phyloP scores from a whole-genome alignment of 2,113 vertebrate species.

The Jaculus jaculus region DNA sequence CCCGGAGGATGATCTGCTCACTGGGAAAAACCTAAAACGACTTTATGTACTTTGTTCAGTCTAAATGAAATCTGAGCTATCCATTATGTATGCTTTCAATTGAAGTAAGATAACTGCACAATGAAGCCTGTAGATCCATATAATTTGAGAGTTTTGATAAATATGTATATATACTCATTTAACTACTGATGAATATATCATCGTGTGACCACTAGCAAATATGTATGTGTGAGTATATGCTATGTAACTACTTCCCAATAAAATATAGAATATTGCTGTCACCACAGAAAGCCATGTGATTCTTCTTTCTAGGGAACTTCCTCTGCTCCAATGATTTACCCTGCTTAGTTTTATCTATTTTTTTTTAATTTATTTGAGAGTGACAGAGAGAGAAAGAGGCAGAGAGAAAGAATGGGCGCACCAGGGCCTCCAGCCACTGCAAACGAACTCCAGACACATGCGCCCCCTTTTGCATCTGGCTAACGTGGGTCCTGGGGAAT shows the following conservation, averaged over 20 bases:
- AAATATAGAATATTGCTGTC: neutral
- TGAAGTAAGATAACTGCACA: neutral
- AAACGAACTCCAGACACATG: no score
- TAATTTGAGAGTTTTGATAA: neutral
- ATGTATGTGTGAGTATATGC: no score
- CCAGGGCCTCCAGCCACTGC: no score
- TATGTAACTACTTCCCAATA: neutral
- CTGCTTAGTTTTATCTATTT: neutral
- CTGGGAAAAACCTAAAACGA: neutral
- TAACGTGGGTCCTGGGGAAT: no score
- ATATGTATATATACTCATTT: neutral
- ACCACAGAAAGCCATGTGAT: neutral
- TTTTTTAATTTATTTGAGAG: no score
- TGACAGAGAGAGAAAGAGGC: no score
- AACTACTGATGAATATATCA: neutral
- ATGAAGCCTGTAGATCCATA: neutral
- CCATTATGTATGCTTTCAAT: neutral
- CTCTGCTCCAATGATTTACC: neutral
- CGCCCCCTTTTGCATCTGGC: no score
- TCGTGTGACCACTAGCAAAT: neutral
- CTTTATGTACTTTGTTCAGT: constrained; percentile 2
- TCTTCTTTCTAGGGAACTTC: neutral
- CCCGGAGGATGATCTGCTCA: neutral
- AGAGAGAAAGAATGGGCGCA: no score
- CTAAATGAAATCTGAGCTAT: neutral